Evolutionary conservation across 2,113 vertebrate genomes (phyloP).

Genomic region (Pithys albifrons): DNA sequence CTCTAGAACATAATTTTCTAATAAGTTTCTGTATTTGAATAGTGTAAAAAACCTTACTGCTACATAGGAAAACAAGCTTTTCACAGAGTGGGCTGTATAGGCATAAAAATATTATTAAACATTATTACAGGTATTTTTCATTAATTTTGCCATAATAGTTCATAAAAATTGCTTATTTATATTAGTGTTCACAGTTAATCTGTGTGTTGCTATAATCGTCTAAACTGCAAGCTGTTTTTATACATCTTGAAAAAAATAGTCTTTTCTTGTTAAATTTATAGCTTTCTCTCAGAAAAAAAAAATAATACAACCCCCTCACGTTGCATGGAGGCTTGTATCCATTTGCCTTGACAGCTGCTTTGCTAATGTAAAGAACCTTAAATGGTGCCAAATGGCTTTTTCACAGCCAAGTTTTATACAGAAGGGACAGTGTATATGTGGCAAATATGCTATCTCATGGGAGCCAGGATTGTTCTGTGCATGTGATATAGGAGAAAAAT

Average conservation of each 20-base stretch:
- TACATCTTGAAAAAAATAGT: neutral
- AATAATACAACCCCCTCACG: neutral
- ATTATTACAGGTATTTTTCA: neutral
- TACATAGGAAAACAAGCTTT: neutral
- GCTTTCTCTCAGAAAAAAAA: neutral
- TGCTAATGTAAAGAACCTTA: neutral
- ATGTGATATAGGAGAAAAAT: neutral
- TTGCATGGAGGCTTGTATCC: neutral
- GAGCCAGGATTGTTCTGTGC: neutral
- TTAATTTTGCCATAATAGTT: neutral
- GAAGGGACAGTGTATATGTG: accelerated
- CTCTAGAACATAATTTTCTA: neutral
- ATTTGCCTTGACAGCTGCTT: neutral
- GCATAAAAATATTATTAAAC: neutral
- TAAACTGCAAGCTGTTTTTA: neutral
- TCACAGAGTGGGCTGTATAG: neutral
- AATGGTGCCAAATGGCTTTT: neutral
- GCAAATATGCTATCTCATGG: neutral
- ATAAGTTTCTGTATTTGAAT: neutral
- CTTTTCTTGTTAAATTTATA: neutral
- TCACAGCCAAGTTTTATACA: neutral
- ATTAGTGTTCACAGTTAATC: neutral
- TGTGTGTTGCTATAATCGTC: neutral
- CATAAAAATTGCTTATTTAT: neutral
- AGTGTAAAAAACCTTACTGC: neutral